Evolutionary conservation across 2,113 vertebrate species (phyloP), one percentile per base, ranked within the genome.

Genomic region (Pseudopodoces humilis): DNA sequence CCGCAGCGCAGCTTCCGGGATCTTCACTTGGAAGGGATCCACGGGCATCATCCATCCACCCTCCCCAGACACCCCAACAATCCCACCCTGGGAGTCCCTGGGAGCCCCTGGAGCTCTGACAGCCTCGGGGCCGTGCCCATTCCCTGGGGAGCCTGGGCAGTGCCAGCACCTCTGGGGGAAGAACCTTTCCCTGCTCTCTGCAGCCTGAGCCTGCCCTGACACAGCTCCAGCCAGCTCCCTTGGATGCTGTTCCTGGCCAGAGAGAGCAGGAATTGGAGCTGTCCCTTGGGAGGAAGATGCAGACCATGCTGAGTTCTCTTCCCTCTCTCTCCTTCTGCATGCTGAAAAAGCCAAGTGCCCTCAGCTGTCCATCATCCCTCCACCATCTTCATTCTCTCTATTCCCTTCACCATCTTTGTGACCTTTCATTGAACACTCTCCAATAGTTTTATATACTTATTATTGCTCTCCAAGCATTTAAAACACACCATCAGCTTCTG

Each of bases 31-130:
- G 55, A 70, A n/a, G 28, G 7, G 49, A 23, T 30, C 31, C 56
- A 6, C 20, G 2, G 16, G 44, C 7, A 24, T 9, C 44, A 5
- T 43, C 44, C 35, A 12, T 24, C 12, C 30, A 13, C 23, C 30
- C 44, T 41, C 35, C 43, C 1, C 64, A 13, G 52, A n/a, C 23
- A 8, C 20, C 35, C 25, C 80, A 20, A 0, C 28, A 55, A 1
- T 1, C 41, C 59, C 69, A 56, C 6, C 23, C 49, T 44, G 81
- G 0, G 56, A 33, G 31, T 44, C 47, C 46, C 33, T 15, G 44
- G 1, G 3, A 50, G 46, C 5, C 24, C 15, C 79, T 14, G 0
- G 35, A 0, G 35, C 44, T n/a, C 43, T 47, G 35, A 0, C 64
- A 69, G 35, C 28, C 44, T 41, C 9, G 35, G 35, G 52, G 30